phyloP scores from a whole-genome alignment of 1,140 invertebrate genomes.

The Nephila pilipes region DNA sequence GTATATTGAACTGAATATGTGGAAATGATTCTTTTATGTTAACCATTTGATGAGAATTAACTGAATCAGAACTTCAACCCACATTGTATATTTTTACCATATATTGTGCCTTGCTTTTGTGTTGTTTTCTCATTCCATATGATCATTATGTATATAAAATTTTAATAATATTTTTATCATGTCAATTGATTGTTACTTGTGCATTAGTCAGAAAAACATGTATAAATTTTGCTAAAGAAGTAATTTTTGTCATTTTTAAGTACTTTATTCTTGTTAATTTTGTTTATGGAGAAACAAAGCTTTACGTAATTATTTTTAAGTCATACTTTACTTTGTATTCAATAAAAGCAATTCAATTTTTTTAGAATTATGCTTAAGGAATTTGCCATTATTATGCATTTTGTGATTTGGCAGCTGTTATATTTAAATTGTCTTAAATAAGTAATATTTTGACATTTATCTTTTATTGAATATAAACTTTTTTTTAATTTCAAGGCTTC shows the following conservation, averaged over 20 bases:
- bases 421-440: too few species aligned
- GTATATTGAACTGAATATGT: conserved; percentile 28
- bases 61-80: conserved; percentile 22
- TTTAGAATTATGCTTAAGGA: background rate
- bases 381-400: background rate
- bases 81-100: conserved; percentile 55
- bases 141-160: conserved; percentile 65
- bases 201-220: conserved; percentile 38
- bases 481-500: background rate
- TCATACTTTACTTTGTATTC: conserved; percentile 6
- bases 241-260: conserved; percentile 39
- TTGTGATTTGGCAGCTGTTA: conserved; percentile 32
- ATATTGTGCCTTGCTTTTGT: conserved; percentile 73
- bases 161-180: conserved; percentile 54
- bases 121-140: conserved; percentile 66
- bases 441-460: too few species aligned
- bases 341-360: background rate
- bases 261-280: conserved; percentile 50
- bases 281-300: background rate
- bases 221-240: conserved; percentile 4
- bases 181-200: conserved; percentile 12
- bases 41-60: background rate
- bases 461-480: background rate
- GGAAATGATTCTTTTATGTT: background rate
- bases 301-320: background rate